Evolutionary conservation across 2,113 vertebrate genomes (phyloP).

Genomic region (Labrus mixtus): DNA sequence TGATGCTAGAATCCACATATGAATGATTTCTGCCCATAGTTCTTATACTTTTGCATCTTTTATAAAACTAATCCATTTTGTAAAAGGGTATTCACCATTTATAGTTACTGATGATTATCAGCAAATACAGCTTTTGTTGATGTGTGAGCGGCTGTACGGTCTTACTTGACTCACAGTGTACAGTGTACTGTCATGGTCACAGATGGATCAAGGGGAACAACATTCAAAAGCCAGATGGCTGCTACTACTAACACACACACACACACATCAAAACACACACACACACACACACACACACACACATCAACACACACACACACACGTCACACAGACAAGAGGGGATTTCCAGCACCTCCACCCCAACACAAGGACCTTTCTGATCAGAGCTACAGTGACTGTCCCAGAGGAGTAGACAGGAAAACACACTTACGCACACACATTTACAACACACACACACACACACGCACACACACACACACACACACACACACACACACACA

Average conservation of each 20-base stretch:
- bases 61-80: no score
- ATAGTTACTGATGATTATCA: no score
- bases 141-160: no score
- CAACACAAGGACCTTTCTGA: conserved; percentile 71
- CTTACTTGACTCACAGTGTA: conserved; percentile 20
- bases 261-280: no score
- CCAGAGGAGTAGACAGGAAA: conserved; percentile 57
- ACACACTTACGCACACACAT: conserved; percentile 38
- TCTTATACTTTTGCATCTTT: no score
- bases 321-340: conserved; percentile 52
- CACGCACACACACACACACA: no score
- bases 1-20: no score
- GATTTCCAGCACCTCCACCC: conserved; percentile 72
- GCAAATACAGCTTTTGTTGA: no score
- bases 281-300: conserved; percentile 23
- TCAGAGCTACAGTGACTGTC: conserved; percentile 55
- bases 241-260: conserved; percentile 8
- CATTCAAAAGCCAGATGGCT: conserved; percentile 40
- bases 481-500: no score
- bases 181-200: conserved; percentile 9
- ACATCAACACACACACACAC: conserved; percentile 23
- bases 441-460: not conserved
- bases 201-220: conserved; percentile 28
- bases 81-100: no score
- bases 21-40: no score